Base-by-base conservation (phyloP, 2,888 invertebrate genomes). In the Ametastegia equiseti region DNA sequence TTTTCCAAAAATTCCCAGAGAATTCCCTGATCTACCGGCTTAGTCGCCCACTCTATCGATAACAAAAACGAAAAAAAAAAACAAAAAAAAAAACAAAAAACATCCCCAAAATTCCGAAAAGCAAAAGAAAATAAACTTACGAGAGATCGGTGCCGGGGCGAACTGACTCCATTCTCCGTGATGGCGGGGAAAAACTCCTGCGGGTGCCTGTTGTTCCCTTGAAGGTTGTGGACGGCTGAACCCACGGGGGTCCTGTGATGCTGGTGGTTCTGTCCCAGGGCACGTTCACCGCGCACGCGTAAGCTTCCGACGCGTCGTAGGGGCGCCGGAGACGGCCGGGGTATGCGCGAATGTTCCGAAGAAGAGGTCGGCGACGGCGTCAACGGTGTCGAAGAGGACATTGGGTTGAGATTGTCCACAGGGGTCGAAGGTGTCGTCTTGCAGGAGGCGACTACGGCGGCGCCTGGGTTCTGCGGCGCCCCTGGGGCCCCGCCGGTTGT, bases 301-400 rank as follows among this genome's bases (percentile, higher is more conserved):
- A 95, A 91, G 91, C 95, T 95, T 81, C 93, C 93, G 86, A 95
- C 94, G 90, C 95, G 94, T 84, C 94, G 94, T 91, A 95, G 94
- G 88, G 92, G 86, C 85, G 87, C 88, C 75, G 88, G 91, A 82
- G 88, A 91, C 83, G 88, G 91, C 84, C 89, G 92, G 91, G 88
- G 93, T 91, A 90, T 92, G 92, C 92, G 92, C 91, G 92, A 93
- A 92, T 90, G 92, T 92, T 91, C 93, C 92, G 92, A 84, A 81
- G 82, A 84, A 42, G n/a, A n/a, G n/a, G 71, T 79, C 82, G 50
- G 82, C 13, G 75, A 75, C 73, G 82, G 75, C 69, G 83, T 80
- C 45, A 71, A 73, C 15, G 69, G 57, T 42, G 33, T 78, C 57
- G 75, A 42, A 15, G 82, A n/a, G n/a, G n/a, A 69, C n/a, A 27